These are phyloP conservation scores for Gambusia holbrooki DNA, from an alignment of 2,113 vertebrate species.

Conservation along the genomic window DNA sequence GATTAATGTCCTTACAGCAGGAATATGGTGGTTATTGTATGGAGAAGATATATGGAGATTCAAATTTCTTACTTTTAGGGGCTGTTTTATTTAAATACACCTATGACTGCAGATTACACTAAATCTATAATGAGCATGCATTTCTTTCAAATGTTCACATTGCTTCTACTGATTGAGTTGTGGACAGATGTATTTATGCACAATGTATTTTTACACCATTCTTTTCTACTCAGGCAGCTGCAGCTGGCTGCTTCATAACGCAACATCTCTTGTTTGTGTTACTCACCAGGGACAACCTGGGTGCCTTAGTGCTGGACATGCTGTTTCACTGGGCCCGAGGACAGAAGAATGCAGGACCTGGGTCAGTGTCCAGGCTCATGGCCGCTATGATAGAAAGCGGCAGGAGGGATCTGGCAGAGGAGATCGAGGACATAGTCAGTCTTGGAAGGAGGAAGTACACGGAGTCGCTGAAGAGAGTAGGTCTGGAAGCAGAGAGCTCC, in stretches of 20 bases:
- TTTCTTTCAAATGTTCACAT: neutral
- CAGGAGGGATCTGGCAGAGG: slow-evolving; percentile 89
- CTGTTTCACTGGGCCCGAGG: slow-evolving; percentile 90
- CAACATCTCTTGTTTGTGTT: slow-evolving; percentile 1
- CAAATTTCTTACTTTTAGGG: too few species aligned
- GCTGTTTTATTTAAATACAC: too few species aligned
- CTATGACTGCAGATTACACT: neutral
- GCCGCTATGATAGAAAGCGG: slow-evolving; percentile 85
- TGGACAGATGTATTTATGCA: neutral
- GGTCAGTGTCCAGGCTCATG: slow-evolving; percentile 81
- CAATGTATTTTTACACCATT: neutral
- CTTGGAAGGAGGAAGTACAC: slow-evolving; percentile 89
- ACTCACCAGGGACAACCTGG: slow-evolving; percentile 84
- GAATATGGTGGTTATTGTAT: neutral
- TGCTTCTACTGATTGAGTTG: neutral
- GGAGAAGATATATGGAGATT: too few species aligned
- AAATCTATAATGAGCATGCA: neutral
- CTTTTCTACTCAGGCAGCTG: neutral
- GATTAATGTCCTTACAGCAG: neutral
- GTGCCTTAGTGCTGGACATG: slow-evolving; percentile 88
- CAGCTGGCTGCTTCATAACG: neutral
- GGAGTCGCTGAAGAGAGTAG: slow-evolving; percentile 85
- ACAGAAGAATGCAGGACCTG: slow-evolving; percentile 79
- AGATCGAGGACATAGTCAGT: slow-evolving; percentile 85
- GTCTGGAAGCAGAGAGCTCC: slow-evolving; percentile 78